Evolutionary conservation across 2,888 invertebrate species (phyloP).

Genomic region (Xestia rhomboidea): DNA sequence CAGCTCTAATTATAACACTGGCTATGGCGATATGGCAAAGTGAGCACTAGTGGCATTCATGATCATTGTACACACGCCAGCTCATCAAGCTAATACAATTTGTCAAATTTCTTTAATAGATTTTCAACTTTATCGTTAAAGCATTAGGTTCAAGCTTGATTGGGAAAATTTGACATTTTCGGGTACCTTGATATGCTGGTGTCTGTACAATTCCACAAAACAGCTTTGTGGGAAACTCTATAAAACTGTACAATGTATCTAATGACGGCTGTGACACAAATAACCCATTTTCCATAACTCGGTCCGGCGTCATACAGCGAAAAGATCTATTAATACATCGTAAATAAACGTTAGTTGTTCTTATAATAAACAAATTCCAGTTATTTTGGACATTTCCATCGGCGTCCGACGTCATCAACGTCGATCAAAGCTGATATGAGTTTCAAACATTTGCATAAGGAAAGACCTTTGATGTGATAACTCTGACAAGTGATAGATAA

Average conservation of each 20-base stretch:
- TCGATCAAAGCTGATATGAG: slow-evolving; percentile 39
- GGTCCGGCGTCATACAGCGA: slow-evolving; percentile 46
- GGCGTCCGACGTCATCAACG: slow-evolving; percentile 44
- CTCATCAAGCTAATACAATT: too few relatives aligned
- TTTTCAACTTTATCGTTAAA: too few relatives aligned
- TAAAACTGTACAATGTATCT: slow-evolving; percentile 12
- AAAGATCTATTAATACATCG: slow-evolving; percentile 44
- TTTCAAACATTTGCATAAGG: slow-evolving; percentile 25
- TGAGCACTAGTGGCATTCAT: slow-evolving; percentile 2
- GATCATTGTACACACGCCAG: slow-evolving; percentile 1
- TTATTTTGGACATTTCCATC: slow-evolving; percentile 53
- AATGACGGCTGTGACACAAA: slow-evolving; percentile 43
- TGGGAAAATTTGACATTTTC: too few relatives aligned
- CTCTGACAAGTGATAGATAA: slow-evolving; percentile 16
- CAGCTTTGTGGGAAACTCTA: slow-evolving; percentile 11
- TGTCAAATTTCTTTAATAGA: too few relatives aligned
- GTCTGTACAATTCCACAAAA: slow-evolving; percentile 13
- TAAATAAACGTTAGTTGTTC: slow-evolving; percentile 46
- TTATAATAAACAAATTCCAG: slow-evolving; percentile 38
- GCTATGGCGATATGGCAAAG: not conserved
- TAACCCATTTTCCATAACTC: slow-evolving; percentile 49
- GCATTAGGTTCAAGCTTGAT: too few relatives aligned
- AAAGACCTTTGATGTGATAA: slow-evolving; percentile 7
- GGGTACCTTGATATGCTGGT: too few relatives aligned
- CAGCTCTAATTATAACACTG: slow-evolving; percentile 27